Evolutionary conservation across 2,888 invertebrate genomes (phyloP), one percentile per base, ranked within the genome.

Genomic region (Blastobasis lacticolella): DNA sequence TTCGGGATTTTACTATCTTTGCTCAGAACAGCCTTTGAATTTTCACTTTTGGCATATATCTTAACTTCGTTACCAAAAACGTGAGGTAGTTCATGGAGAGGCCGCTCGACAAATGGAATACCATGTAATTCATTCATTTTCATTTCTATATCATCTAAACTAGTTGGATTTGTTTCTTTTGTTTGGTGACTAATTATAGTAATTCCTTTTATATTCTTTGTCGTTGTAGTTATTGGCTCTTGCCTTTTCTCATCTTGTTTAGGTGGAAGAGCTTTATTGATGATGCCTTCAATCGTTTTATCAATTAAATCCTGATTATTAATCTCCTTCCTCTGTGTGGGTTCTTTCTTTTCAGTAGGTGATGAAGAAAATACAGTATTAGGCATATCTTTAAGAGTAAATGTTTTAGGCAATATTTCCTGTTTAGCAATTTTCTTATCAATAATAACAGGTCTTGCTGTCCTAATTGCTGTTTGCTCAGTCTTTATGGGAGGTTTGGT

Each of bases 121-220:
- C 88, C 88, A 56, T 88, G 88, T 51, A 87, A 64, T 61, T 87
- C 87, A 54, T 86, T 87, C 87, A 88, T 87, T 67, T 86, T 81
- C 72, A 75, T 81, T 73, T 88, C 87, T 53, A 88, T 83, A 45
- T 78, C 82, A 57, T 87, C 84, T 46, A 84, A 62, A 5, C 70
- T 56, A 36, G 71, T 65, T 38, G 42, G 6, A 5, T 42, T 42
- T 42, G 61, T 60, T 48, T 66, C 57, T 50, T 60, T 58, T 45
- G 55, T 56, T 51, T 60, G 57, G 45, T 55, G 37, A 10, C n/a
- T 45, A 1, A 50, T 9, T 42, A 42, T n/a, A 42, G 9, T 10
- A n/a, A n/a, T 42, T 7, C n/a, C n/a, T 42, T 42, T 42, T 9
- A 8, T 5, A 9, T 9, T 42, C 9, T 42, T 42, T 52, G 54